Base-by-base conservation (phyloP, 2,797 vertebrate genomes). In the Galagoides demidoff region DNA sequence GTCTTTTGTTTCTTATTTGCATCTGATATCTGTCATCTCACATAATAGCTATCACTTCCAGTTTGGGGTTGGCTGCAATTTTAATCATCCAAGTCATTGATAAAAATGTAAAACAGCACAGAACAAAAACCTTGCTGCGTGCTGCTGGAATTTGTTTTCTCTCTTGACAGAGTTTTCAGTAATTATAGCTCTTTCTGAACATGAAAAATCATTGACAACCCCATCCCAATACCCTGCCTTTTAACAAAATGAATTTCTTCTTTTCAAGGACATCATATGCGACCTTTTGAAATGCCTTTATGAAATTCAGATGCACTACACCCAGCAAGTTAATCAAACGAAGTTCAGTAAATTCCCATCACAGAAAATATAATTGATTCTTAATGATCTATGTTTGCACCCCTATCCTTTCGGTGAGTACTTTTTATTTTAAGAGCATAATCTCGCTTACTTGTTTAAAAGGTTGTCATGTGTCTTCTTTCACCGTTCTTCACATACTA, bases 31-130 rank as follows among this genome's bases (percentile, higher is more conserved):
- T 92, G 86, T 92, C 86, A 91, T 84, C 74, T 61, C 81, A 25
- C n/a, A 89, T 84, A 92, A 96, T 82, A 95, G 85, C 90, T 90
- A 84, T 93, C 70, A 90, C 85, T 94, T 94, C 81, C 23, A 96
- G 59, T 84, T 88, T 82, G 86, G 29, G 82, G 83, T 89, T 94
- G 82, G 23, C 63, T 92, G 31, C 59, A 85, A 95, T 95, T 95
- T 94, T 92, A 97, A 97, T 95, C 85, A 92, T 68, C 25, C 25
- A 89, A 92, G 52, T 64, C 94, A 95, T 90, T 96, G 94, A 96
- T 90, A 94, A 94, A 96, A 93, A 88, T 85, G 57, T 85, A 92
- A 92, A 92, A 43, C 16, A 90, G 27, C 82, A 3, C n/a, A 85
- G 66, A 55, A 5, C 74, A 49, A 71, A 94, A 87, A 27, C 2